Base-by-base conservation (phyloP, 2,888 invertebrate genomes). In the Eupithecia dodoneata region DNA sequence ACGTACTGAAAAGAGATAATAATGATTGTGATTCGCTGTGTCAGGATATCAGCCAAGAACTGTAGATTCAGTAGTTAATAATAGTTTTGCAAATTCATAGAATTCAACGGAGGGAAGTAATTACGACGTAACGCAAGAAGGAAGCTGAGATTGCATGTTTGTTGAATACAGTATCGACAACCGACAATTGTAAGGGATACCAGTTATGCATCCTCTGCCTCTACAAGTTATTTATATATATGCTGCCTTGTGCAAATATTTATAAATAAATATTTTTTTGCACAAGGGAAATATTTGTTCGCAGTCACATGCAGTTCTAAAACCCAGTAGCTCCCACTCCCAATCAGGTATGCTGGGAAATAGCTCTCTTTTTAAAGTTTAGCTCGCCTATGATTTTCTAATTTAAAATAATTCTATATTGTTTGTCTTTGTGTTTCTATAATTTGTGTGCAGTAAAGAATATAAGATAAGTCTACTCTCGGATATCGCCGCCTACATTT, bases 91-190 rank as follows among this genome's bases (percentile, higher is more conserved):
- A 69, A 67, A 18, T 47, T 45, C 69, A 69, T 69, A 69, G 9
- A 69, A 69, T 18, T 69, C 0, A 41, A 41, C 13, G 69, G n/a
- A 15, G 45, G 69, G 69, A 47, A 70, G 30, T 70, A 1, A 44
- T 44, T 30, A 45, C 69, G 9, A 47, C 30, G 44, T 67, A 44
- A 44, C 15, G 4, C 44, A 67, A 70, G 47, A 13, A 47, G 69
- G 69, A 70, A 70, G 69, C 18, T 3, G 12, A 47, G 30, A 47
- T 70, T 70, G 45, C 47, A 70, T 70, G 69, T 70, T 70, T 70
- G 47, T 47, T 67, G 15, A 44, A 45, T n/a, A 2, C n/a, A 67
- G 67, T 41, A 66, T 42, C 65, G 41, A 66, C 41, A 18, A 3
- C 59, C 18, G 59, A 59, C 59, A 59, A 59, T 18, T 59, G 55